These are phyloP conservation scores for Pseudomyrmex sp. DNA, from an alignment of 1,140 invertebrate genomes.

Conservation along the genomic window DNA sequence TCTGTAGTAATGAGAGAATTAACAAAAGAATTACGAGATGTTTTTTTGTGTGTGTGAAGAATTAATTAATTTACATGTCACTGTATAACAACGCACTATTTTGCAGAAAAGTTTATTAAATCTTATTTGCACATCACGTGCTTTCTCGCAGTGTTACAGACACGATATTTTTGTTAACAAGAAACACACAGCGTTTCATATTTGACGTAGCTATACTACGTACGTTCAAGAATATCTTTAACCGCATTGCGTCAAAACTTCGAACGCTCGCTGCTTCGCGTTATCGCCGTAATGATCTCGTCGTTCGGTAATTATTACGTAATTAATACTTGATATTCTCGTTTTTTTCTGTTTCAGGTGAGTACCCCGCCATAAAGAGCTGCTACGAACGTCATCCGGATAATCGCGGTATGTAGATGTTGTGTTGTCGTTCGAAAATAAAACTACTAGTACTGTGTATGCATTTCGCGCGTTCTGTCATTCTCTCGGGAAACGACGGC, in stretches of 20 bases:
- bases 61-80: no score
- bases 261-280: not conserved
- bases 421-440: not conserved
- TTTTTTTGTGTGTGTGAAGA: no score
- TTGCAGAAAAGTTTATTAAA: no score
- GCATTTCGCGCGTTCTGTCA: not conserved
- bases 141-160: not conserved
- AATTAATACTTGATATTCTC: slow-evolving; percentile 30
- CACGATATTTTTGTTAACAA: not conserved
- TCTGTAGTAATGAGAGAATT: not conserved
- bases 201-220: not conserved
- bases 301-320: slow-evolving; percentile 22
- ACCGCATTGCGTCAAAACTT: slow-evolving; percentile 51
- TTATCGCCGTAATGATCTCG: not conserved
- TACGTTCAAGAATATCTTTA: slow-evolving; percentile 37
- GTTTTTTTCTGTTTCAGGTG: slow-evolving; percentile 78
- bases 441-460: not conserved
- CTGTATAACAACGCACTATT: no score
- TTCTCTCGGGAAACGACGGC: not conserved
- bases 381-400: not conserved
- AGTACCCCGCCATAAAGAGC: slow-evolving; percentile 69
- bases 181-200: not conserved
- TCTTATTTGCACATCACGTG: no score
- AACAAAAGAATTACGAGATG: no score
- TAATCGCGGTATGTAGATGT: slow-evolving; percentile 57